These are phyloP conservation scores for Samia ricini DNA, from an alignment of 1,140 invertebrate genomes.

Conservation along the genomic window DNA sequence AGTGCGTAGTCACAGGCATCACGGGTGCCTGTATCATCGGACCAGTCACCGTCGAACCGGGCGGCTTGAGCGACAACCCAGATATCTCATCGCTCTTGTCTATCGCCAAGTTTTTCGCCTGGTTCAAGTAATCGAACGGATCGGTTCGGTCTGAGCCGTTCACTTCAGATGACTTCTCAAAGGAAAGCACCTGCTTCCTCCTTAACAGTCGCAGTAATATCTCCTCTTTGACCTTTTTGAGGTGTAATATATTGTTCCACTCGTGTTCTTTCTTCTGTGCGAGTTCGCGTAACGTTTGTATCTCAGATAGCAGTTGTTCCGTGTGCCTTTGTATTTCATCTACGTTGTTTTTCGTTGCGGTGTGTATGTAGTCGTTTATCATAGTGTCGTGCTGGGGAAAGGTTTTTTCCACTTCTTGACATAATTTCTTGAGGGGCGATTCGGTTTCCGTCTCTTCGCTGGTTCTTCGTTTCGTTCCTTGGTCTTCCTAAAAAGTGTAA, in stretches of 20 bases:
- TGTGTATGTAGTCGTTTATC: constrained; percentile 80
- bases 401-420: constrained; percentile 76
- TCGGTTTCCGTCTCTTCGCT: constrained; percentile 64
- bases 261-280: constrained; percentile 88
- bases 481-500: constrained; percentile 47
- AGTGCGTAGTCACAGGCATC: constrained; percentile 58
- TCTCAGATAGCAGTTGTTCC: constrained; percentile 80
- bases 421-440: constrained; percentile 74
- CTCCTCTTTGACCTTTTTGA: constrained; percentile 90
- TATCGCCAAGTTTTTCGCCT: constrained; percentile 65
- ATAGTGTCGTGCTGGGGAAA: constrained; percentile 78
- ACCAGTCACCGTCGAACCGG: constrained; percentile 35
- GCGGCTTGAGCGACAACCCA: constrained; percentile 62
- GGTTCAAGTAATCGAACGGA: constrained; percentile 63
- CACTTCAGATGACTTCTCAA: constrained; percentile 61
- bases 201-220: constrained; percentile 83
- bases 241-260: constrained; percentile 88
- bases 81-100: constrained; percentile 73
- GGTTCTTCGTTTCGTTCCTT: constrained; percentile 46
- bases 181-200: constrained; percentile 80
- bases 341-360: constrained; percentile 74
- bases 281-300: constrained; percentile 82
- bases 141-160: constrained; percentile 60
- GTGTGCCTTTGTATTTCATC: constrained; percentile 80
- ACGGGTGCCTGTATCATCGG: constrained; percentile 56